Conservation (phyloP, 2,797 vertebrate species). For the Sciurus vulgaris region DNA sequence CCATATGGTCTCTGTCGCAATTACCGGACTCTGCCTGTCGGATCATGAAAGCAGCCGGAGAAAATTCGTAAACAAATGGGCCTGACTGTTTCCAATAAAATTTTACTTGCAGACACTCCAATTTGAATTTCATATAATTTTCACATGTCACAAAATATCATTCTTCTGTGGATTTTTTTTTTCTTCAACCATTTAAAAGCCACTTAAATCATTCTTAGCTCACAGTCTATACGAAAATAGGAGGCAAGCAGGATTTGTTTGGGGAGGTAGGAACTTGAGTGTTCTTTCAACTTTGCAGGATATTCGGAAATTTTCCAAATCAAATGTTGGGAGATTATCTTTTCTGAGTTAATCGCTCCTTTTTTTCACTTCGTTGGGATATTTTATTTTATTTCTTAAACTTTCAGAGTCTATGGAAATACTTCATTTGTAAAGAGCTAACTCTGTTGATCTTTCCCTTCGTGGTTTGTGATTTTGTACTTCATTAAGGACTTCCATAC, state of each 20-base stretch:
- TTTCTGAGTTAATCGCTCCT: not conserved
- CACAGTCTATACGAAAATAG: not conserved
- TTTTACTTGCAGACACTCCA: not conserved
- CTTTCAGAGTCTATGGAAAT: not conserved
- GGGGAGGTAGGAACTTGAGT: not conserved
- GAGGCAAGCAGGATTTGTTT: not conserved
- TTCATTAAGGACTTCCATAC: not conserved
- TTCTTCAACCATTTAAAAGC: not conserved
- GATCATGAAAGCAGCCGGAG: not conserved
- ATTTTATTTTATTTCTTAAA: not conserved
- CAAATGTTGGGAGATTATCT: not conserved
- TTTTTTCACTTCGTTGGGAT: not conserved
- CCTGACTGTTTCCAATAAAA: not conserved
- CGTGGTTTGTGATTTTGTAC: not conserved
- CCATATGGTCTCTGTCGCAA: fast-evolving
- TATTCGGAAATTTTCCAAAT: not conserved
- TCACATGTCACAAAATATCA: not conserved
- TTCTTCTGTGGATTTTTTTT: not conserved
- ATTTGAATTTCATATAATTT: conserved; percentile 19
- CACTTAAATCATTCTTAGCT: not conserved
- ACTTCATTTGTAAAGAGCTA: not conserved
- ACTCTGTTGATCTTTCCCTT: not conserved
- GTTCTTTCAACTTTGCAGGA: not conserved
- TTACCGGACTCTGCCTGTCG: not conserved
- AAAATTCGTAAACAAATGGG: not conserved